Percentiles rank a stretch among this genome's conserved stretches.
Evolutionary conservation across 1,140 invertebrate genomes (phyloP).

Genomic region (Phocides pigmalion): DNA sequence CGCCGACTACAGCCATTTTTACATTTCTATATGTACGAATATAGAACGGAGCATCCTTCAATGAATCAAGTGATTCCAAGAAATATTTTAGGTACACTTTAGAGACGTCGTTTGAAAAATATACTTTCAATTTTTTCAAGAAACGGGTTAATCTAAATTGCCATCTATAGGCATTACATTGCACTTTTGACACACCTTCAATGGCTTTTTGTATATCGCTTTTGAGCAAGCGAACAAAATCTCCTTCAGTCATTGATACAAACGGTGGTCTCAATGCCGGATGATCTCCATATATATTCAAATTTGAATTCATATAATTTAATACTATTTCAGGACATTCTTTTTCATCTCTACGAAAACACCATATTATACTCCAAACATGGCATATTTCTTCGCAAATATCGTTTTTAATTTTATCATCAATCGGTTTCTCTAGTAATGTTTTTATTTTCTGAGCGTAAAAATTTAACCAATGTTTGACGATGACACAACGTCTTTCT

Average conservation of each 20-base stretch:
- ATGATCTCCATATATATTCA: constrained; percentile 5
- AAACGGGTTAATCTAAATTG: constrained; percentile 38
- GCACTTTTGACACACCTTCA: constrained; percentile 1
- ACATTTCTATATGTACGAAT: constrained; percentile 3
- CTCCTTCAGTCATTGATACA: constrained; percentile 12
- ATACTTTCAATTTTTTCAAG: constrained; percentile 60
- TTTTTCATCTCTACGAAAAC: constrained; percentile 9
- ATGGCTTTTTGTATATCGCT: constrained; percentile 8
- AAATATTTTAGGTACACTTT: constrained; percentile 47
- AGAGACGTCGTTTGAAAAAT: constrained; percentile 56
- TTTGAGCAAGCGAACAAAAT: constrained; percentile 26
- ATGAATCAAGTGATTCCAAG: constrained; percentile 25
- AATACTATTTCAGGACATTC: constrained; percentile 19
- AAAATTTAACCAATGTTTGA: constrained; percentile 44
- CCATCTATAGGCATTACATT: constrained; percentile 24
- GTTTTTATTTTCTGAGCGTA: constrained; percentile 22
- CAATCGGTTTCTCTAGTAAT: not conserved
- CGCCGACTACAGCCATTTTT: constrained; percentile 41
- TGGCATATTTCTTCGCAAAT: not conserved
- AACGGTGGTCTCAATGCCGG: constrained; percentile 4
- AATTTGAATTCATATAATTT: constrained; percentile 20
- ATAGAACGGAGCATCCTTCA: constrained; percentile 2
- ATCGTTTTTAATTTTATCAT: not conserved
- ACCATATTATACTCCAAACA: constrained; percentile 6
- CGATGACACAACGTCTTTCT: constrained; percentile 43